Conservation (phyloP, 2,888 invertebrate species). For the Drosophila bunnanda region DNA sequence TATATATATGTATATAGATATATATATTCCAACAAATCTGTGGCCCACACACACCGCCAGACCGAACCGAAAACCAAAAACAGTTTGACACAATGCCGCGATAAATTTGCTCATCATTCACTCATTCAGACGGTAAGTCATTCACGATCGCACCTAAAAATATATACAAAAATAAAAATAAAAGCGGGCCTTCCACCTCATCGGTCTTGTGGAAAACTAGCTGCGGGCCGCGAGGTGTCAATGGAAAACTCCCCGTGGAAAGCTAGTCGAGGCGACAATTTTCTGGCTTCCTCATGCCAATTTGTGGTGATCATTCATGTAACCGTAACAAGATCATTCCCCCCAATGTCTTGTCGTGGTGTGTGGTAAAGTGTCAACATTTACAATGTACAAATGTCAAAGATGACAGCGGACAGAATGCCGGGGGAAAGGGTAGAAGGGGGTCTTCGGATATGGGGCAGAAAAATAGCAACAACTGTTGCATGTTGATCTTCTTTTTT, state of each 20-base stretch:
- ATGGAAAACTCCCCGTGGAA: conserved; percentile 55
- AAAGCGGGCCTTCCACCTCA: conserved; percentile 66
- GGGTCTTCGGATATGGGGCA: background rate
- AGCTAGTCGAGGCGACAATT: conserved; percentile 49
- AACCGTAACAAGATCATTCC: conserved; percentile 77
- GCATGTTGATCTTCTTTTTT: conserved; percentile 6
- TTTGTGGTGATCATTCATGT: conserved; percentile 81
- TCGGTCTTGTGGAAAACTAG: conserved; percentile 62
- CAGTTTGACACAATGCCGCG: conserved; percentile 78
- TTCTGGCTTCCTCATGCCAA: conserved; percentile 72
- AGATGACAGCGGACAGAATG: conserved; percentile 73
- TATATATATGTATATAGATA: background rate
- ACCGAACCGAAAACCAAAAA: conserved; percentile 22
- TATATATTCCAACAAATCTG: background rate
- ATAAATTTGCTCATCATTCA: conserved; percentile 81
- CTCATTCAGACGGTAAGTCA: conserved; percentile 78
- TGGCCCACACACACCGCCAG: conserved; percentile 61
- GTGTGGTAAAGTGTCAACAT: conserved; percentile 84
- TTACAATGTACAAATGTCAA: conserved; percentile 84
- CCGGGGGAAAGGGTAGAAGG: background rate
- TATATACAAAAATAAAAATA: conserved; percentile 64
- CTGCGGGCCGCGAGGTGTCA: conserved; percentile 60
- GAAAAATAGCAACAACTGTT: conserved; percentile 66
- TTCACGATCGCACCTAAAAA: conserved; percentile 67
- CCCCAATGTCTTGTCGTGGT: conserved; percentile 41